Base-by-base conservation (phyloP, 2,797 vertebrate species). In the Acestrorhynchus altus region DNA sequence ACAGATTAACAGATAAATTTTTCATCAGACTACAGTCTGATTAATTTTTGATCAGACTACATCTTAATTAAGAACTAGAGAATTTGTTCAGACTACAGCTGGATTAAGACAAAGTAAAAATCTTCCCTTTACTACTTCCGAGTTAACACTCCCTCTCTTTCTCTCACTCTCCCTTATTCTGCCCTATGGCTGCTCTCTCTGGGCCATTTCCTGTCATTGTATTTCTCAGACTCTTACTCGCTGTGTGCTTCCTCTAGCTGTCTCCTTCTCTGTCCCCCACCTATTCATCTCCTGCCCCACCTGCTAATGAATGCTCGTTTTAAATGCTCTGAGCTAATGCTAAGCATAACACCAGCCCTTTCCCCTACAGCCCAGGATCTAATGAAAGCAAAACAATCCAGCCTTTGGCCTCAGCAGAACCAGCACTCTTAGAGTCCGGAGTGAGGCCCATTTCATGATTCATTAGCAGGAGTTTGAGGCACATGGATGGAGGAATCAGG, bases 391-490 rank as follows among this genome's bases (percentile, higher is more conserved):
- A 94, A 94, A 93, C 89, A 93, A 94, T 93, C 91, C 86, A 51
- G 65, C 86, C 87, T 88, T 93, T 88, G 12, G 2, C 51, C 18
- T n/a, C 49, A 83, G 74, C 77, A 73, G 90, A 93, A 95, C 92
- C 90, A 90, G 52, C 84, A 84, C 89, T 93, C 91, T 92, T 93
- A 93, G 90, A 86, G 87, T 91, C 91, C 20, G 88, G 89, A 52
- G 86, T 49, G 84, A 93, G 91, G 92, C 90, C 90, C 92, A 93
- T 92, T 93, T 94, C 92, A 92, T 93, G 89, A 95, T 94, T 95
- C 93, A 94, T 95, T 95, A 94, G 90, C 90, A 89, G 92, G 90
- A 94, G 94, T 93, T 89, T 91, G 91, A 93, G 91, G 90, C 90
- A 92, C 83, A 86, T 83, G 83, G 86, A 87, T 82, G 84, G 83